Evolutionary conservation across 2,888 invertebrate genomes (phyloP).

Genomic region (Autographa gamma): DNA sequence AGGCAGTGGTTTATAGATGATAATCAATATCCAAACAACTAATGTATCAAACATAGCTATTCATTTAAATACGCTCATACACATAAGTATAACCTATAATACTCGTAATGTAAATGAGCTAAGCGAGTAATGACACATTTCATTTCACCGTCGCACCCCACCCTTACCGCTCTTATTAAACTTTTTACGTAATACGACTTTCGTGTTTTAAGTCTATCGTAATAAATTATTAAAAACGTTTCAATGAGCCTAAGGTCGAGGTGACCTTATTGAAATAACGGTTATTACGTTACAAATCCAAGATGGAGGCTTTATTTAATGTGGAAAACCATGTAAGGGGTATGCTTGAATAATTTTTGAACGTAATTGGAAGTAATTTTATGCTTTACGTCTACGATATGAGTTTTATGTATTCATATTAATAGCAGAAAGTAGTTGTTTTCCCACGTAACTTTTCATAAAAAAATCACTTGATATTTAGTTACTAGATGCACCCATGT

Average conservation of each 20-base stretch:
- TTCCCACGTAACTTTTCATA: not conserved
- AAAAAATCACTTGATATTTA: too few relatives aligned
- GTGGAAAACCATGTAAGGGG: not conserved
- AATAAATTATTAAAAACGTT: constrained; percentile 52
- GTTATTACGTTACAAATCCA: constrained; percentile 16
- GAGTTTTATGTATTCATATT: not conserved
- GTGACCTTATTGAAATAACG: constrained; percentile 25
- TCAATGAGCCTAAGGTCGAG: constrained; percentile 24
- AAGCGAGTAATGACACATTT: constrained; percentile 23
- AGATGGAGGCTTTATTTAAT: constrained; percentile 8
- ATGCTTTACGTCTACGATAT: not conserved
- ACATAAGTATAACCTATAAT: too few relatives aligned
- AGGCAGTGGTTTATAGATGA: too few relatives aligned
- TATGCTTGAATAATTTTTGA: not conserved
- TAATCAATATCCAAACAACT: too few relatives aligned
- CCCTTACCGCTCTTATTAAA: constrained; percentile 33
- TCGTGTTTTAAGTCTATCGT: constrained; percentile 38
- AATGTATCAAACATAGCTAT: too few relatives aligned
- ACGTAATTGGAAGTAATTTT: not conserved
- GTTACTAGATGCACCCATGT: too few relatives aligned
- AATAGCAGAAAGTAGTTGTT: not conserved
- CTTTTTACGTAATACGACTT: constrained; percentile 51
- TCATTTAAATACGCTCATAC: not conserved
- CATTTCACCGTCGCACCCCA: constrained; percentile 8
- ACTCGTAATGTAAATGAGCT: constrained; percentile 12